Conservation (phyloP, 2,113 vertebrate species). For the Cebus imitator region DNA sequence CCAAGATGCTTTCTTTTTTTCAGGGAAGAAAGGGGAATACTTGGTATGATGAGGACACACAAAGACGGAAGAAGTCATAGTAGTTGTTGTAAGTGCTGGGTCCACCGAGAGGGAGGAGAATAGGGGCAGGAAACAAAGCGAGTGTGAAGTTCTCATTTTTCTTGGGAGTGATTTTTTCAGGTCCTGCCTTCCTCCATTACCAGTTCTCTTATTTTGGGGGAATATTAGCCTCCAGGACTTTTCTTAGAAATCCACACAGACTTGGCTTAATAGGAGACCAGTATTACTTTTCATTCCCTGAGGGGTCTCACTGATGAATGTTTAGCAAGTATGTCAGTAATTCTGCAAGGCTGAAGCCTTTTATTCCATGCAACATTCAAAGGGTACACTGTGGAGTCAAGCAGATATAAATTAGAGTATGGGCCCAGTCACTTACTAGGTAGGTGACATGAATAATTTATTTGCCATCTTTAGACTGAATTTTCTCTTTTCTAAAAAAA, state of each 20-base stretch:
- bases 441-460: background rate
- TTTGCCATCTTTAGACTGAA: background rate
- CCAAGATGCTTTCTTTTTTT: background rate
- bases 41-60: background rate
- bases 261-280: background rate
- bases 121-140: background rate
- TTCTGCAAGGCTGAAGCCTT: background rate
- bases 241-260: background rate
- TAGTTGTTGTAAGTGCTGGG: background rate
- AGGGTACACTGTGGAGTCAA: background rate
- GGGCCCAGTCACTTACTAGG: background rate
- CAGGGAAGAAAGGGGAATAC: background rate
- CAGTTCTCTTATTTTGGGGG: background rate
- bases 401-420: background rate
- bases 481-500: background rate
- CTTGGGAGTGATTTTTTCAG: background rate
- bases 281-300: background rate
- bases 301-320: background rate
- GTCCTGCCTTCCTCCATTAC: background rate
- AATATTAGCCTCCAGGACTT: background rate
- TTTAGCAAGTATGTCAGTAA: background rate
- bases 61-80: background rate
- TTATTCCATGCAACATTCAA: background rate
- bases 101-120: background rate
- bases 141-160: background rate